Conservation (phyloP, 2,113 vertebrate species). For the Melanocharis versteri region DNA sequence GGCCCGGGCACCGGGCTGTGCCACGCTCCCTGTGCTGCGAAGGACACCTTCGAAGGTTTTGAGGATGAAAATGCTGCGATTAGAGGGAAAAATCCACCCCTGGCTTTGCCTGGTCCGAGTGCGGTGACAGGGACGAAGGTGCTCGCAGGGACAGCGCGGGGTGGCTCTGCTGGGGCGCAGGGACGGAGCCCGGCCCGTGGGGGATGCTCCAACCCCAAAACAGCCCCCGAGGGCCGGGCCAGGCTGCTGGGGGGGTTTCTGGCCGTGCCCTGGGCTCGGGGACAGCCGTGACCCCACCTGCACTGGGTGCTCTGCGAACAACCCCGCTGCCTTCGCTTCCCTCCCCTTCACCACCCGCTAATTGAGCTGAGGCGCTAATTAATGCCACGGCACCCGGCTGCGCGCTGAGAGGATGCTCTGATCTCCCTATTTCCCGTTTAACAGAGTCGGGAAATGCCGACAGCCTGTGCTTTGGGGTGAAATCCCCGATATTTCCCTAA, state of each 20-base stretch:
- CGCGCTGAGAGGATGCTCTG: background rate
- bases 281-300: background rate
- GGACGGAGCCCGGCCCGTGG: rapidly evolving
- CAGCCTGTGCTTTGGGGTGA: background rate
- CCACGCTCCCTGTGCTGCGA: background rate
- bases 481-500: background rate
- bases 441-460: background rate
- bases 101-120: rapidly evolving
- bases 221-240: background rate
- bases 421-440: rapidly evolving
- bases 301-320: background rate
- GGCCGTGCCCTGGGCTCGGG: background rate
- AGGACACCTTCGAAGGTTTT: rapidly evolving
- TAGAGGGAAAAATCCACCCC: rapidly evolving
- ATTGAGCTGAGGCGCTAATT: background rate
- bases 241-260: background rate
- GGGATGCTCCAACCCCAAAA: background rate
- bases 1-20: background rate
- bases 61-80: background rate
- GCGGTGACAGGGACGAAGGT: background rate
- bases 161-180: background rate
- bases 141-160: background rate
- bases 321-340: background rate
- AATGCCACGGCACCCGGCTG: background rate
- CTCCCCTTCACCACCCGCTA: too few species aligned